phyloP scores from a whole-genome alignment of 2,113 vertebrate species.

The Dipodomys spectabilis region DNA sequence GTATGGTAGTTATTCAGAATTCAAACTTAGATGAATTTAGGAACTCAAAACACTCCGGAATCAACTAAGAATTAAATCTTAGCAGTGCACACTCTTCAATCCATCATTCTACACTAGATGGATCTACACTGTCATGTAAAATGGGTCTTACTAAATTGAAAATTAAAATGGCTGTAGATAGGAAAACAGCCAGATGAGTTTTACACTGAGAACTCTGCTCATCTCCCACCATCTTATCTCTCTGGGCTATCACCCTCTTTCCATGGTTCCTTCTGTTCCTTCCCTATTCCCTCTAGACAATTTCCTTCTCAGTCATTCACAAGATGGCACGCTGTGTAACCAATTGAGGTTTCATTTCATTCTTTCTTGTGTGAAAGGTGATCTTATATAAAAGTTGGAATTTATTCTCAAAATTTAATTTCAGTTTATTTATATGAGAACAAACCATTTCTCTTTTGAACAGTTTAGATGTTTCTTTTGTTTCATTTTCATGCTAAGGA shows the following conservation, averaged over 20 bases:
- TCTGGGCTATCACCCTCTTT: neutral
- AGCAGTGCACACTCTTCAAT: neutral
- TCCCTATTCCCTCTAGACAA: neutral
- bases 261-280: neutral
- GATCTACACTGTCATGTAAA: neutral
- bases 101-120: neutral
- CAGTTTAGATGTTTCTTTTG: neutral
- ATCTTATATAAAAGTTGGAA: neutral
- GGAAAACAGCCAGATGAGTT: neutral
- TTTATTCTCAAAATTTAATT: constrained; percentile 35
- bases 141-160: neutral
- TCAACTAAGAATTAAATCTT: neutral
- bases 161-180: neutral
- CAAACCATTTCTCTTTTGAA: constrained; percentile 14
- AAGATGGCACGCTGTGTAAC: too few relatives aligned
- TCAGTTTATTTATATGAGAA: constrained; percentile 21
- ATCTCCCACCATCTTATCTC: neutral
- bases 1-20: neutral
- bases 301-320: neutral
- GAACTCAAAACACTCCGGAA: neutral
- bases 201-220: neutral
- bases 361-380: neutral
- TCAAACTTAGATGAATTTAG: neutral
- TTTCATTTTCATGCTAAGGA: neutral
- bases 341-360: neutral